Evolutionary conservation across 2,888 invertebrate genomes (phyloP), one percentile per base, ranked within the genome.

Genomic region (Drosophila greeni): DNA sequence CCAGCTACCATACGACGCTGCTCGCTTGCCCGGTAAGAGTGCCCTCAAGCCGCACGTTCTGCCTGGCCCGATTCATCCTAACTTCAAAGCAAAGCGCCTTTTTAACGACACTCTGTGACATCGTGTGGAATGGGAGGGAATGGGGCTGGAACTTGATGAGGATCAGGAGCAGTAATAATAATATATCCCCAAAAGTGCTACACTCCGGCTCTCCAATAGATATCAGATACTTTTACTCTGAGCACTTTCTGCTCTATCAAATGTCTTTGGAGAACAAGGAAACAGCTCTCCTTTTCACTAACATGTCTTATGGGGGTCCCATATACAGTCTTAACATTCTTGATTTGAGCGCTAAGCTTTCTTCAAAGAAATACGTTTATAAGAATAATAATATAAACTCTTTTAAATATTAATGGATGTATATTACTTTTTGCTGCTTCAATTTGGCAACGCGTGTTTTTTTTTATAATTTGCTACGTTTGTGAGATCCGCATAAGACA

Each of bases 61-160:
- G 2, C 91, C 92, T 0, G 93, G 93, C 1, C 95, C 94, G 0
- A 93, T 95, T 1, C 94, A 95, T 88, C 95, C 95, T 0, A 95
- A 62, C 16, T 84, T 40, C 42, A 82, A 66, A 37, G 33, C 51
- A 36, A 83, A 75, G 56, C 76, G 69, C 23, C 54, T 84, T 11
- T 72, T 84, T n/a, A 86, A 82, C 49, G 86, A 86, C 58, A 82
- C 86, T 18, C 75, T 86, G 69, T 87, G 81, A 87, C 81, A 70
- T 61, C 68, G 70, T 49, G 47, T 67, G n/a, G 53, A 53, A 37
- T 70, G 84, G 69, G 37, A 71, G 49, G 59, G 67, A 45, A n/a
- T 69, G 31, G 48, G 40, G 40, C 31, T 31, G 51, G 47, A 18
- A 39, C 29, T 31, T 24, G 48, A 29, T 16, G 20, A 29, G 39